Base-by-base conservation (phyloP, 2,888 invertebrate genomes). In the Hipparchia sbordonii region DNA sequence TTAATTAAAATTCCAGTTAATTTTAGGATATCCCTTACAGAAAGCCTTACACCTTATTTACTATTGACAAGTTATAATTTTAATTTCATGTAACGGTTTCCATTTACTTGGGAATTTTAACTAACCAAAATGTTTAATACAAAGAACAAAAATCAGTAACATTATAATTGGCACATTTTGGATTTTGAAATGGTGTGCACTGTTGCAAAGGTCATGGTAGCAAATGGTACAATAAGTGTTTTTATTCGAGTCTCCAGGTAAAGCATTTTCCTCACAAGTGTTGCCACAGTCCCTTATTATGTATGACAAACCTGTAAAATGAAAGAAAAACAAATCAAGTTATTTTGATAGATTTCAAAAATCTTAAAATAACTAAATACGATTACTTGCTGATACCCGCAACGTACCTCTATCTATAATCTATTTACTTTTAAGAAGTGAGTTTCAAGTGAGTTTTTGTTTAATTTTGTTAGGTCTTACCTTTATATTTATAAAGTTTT, bases 251-350 rank as follows among this genome's bases (percentile, higher is more conserved):
- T 75, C 2, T n/a, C 82, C 82, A 5, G 75, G 67, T 6, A 79
- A 65, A 12, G 79, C 77, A 0, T 76, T 73, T 12, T 83, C 83
- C 10, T 83, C 80, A 74, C 91, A 91, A 6, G 84, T 79, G 23
- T 67, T 80, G 1, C 84, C 89, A 59, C 92, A 92, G 77, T 92
- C 92, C 2, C 92, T 85, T 39, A 89, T 84, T 33, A 89, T 62
- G 10, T 89, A 84, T 3, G 81, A 45, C 12, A 81, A 71, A 75
- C 78, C 91, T 92, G 86, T 52, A 74, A 61, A 84, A 23, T 10
- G 13, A 10, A 61, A 85, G 46, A 23, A 46, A 57, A 23, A 23
- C 6, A 39, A 9, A 10, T 52, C 10, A 23, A n/a, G 23, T 23
- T 23, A 39, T 39, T 39, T 39, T 4, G 4, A 39, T 4, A 4